Base-by-base conservation (phyloP, 2,888 invertebrate genomes). In the Strigamia crassipes region DNA sequence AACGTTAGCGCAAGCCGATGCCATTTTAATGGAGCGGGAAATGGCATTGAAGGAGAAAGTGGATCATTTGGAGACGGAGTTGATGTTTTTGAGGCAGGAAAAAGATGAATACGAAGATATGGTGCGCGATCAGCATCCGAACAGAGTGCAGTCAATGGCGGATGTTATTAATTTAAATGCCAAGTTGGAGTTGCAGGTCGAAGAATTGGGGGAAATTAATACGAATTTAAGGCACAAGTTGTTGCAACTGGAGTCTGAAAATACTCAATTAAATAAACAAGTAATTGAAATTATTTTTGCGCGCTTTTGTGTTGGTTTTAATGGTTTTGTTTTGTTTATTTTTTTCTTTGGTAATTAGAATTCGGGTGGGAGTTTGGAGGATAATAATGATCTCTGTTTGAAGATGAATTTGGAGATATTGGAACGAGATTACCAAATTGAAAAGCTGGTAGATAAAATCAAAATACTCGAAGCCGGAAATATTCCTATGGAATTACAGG, bases 201-300 rank as follows among this genome's bases (percentile, higher is more conserved):
- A 91, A 85, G 92, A 93, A 82, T 88, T 91, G 82, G 92, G 92
- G 86, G 92, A 92, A 77, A 92, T 91, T 38, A 92, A 92, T 84
- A 90, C 91, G 82, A 92, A 92, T 87, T 88, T 93, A 12, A 91
- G 90, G 85, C 21, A 23, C 3, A 46, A 51, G 51, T 27, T 80
- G 31, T 21, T 42, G 10, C n/a, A 42, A 23, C 13, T 80, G 0
- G 80, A 80, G 31, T 18, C 80, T 38, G 80, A 61, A 51, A 82
- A 27, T 31, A 31, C 23, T 9, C 66, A 10, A n/a, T 46, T 21
- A 21, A 51, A 51, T 12, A 27, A 18, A 27, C 31, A 80, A 46
- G 80, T 80, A 80, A 80, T 18, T 56, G 5, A 6, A n/a, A n/a
- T 56, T 5, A 1, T 46, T 46, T n/a, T 13, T 1, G 0, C 1